These are phyloP conservation scores for Clitarchus hookeri DNA, from an alignment of 2,888 invertebrate species.

Conservation along the genomic window DNA sequence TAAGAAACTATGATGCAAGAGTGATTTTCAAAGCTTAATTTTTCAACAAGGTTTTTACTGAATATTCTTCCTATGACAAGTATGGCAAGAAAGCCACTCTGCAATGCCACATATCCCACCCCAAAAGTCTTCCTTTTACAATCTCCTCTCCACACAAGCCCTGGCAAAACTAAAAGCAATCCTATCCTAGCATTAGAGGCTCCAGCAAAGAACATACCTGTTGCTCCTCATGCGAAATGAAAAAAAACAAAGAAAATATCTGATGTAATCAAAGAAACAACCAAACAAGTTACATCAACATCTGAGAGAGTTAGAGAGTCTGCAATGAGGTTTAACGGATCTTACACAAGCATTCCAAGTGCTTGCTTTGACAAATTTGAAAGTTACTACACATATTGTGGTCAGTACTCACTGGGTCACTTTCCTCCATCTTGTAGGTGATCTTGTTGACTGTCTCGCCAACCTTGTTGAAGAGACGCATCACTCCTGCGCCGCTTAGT, in stretches of 20 bases:
- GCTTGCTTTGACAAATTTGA: background rate
- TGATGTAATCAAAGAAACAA: slow-evolving; percentile 30
- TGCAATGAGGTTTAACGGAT: background rate
- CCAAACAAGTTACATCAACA: slow-evolving; percentile 19
- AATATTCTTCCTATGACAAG: too few species aligned
- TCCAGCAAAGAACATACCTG: slow-evolving; percentile 34
- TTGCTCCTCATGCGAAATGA: slow-evolving; percentile 37
- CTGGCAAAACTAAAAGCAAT: background rate
- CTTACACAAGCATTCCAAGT: background rate
- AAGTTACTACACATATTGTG: background rate
- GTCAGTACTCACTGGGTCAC: slow-evolving; percentile 80
- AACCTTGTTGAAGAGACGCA: slow-evolving; percentile 92
- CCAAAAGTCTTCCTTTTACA: too few species aligned
- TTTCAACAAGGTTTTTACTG: too few species aligned
- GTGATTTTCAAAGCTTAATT: too few species aligned
- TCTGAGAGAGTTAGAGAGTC: background rate
- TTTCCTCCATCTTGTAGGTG: slow-evolving; percentile 98
- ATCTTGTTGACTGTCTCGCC: slow-evolving; percentile 98
- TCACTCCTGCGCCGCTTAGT: slow-evolving; percentile 91
- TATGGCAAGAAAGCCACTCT: too few species aligned
- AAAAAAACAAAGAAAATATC: slow-evolving; percentile 36
- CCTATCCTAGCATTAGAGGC: background rate
- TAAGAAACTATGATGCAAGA: too few species aligned
- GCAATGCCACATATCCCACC: too few species aligned
- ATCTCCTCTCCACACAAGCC: background rate